Evolutionary conservation across 2,113 vertebrate species (phyloP), one percentile per base, ranked within the genome.

Genomic region (Pseudopipra pipra): DNA sequence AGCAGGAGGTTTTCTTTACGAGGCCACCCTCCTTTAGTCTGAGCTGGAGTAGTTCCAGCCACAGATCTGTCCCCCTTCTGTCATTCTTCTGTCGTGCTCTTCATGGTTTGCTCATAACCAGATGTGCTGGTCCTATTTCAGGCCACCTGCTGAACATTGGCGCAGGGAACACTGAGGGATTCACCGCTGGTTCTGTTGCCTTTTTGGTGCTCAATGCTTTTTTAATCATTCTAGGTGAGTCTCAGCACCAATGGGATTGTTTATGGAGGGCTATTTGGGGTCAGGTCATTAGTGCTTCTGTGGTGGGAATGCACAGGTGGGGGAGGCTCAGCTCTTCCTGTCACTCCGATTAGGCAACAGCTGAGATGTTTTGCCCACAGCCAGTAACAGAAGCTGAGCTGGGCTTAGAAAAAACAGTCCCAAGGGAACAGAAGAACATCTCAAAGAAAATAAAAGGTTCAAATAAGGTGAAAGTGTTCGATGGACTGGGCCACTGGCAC

Each of bases 131-230:
- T 96, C 59, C 58, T 41, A 15, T 70, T 97, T 83, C 81, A 99
- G 99, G 98, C 54, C 58, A 87, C 68, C 68, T 97, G 68, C 75
- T 98, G 85, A 92, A 96, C 74, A 87, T 98, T 4, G 43, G 93
- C 30, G 54, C 12, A 2, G 96, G 93, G 46, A 96, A 58, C 72
- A 66, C 95, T 2, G 87, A 97, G 46, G 98, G 97, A 56, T 98
- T 99, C 94, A 97, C 98, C 12, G 98, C 98, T 33, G 99, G 98
- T 67, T 98, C 97, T 8, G 43, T 98, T 30, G 98, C 98, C 74
- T 98, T 99, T 85, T 79, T 99, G 86, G 97, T 99, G 55, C 97
- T 98, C 62, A 99, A 99, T 37, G 91, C 74, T 15, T 99, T 99
- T 87, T 89, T 99, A 25, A 97, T 98, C 31, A 11, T 98, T 56